Evolutionary conservation across 1,140 invertebrate genomes (phyloP).

Genomic region (Procambarus clarkii): DNA sequence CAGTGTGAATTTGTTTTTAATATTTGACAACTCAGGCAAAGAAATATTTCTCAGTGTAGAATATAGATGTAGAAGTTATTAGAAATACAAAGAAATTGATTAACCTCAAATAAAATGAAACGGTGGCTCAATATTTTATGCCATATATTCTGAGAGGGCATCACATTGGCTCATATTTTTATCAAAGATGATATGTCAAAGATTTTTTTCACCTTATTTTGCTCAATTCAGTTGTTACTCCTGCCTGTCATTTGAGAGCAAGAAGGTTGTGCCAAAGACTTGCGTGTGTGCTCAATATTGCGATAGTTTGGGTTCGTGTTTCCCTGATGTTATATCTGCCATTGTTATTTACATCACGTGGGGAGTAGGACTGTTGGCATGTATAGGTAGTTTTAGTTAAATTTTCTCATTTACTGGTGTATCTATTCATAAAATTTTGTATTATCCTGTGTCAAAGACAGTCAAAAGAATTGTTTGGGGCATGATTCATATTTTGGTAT

Average conservation of each 20-base stretch:
- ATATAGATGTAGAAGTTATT: constrained; percentile 38
- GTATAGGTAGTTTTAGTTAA: constrained; percentile 29
- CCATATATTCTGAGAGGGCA: constrained; percentile 41
- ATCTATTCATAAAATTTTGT: background rate
- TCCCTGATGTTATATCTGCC: constrained; percentile 6
- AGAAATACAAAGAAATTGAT: constrained; percentile 7
- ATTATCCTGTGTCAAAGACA: background rate
- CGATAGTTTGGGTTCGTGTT: constrained; percentile 31
- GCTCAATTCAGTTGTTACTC: constrained; percentile 61
- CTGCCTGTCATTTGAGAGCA: constrained; percentile 57
- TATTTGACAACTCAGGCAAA: constrained; percentile 31
- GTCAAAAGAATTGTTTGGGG: background rate
- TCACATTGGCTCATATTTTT: constrained; percentile 55
- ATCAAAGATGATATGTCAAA: constrained; percentile 51
- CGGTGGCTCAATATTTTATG: constrained; percentile 36
- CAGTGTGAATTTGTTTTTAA: background rate
- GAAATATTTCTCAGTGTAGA: constrained; percentile 35
- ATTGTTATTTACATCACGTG: constrained; percentile 20
- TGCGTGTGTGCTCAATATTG: constrained; percentile 59
- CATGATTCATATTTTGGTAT: constrained; percentile 17
- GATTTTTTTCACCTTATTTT: constrained; percentile 39
- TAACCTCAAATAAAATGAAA: constrained; percentile 15
- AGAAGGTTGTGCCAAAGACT: constrained; percentile 68
- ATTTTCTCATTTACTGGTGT: constrained; percentile 16
- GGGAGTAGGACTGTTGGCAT: constrained; percentile 35